These are phyloP conservation scores for Athalia rosae DNA, from an alignment of 2,888 invertebrate genomes.

Conservation along the genomic window DNA sequence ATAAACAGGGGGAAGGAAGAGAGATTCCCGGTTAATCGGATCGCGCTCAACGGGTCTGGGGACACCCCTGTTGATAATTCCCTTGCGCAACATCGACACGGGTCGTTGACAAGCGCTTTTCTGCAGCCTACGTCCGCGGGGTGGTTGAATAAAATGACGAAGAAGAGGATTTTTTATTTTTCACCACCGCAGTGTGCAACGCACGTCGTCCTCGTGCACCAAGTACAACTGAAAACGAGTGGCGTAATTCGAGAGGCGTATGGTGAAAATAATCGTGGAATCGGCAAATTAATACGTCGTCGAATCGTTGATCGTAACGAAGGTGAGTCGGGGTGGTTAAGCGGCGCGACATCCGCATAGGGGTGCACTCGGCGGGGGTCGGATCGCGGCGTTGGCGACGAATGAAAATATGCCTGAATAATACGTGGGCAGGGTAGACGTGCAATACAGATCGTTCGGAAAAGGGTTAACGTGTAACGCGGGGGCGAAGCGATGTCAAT, in stretches of 20 bases:
- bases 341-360: neutral
- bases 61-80: slow-evolving; percentile 42
- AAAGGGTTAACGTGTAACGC: neutral
- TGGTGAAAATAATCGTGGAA: too few relatives aligned
- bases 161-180: too few relatives aligned
- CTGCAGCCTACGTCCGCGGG: too few relatives aligned
- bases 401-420: slow-evolving; percentile 20
- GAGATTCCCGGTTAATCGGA: slow-evolving; percentile 23
- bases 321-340: neutral
- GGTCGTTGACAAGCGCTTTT: slow-evolving; percentile 26
- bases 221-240: too few relatives aligned
- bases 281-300: neutral
- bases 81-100: slow-evolving; percentile 29
- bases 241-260: too few relatives aligned
- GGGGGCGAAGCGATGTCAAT: slow-evolving; percentile 58
- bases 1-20: neutral
- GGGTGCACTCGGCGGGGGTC: slow-evolving; percentile 1
- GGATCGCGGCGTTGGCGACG: slow-evolving; percentile 5
- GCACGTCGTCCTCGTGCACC: too few relatives aligned
- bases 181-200: too few relatives aligned
- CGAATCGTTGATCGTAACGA: neutral
- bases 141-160: neutral
- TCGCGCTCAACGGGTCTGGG: slow-evolving; percentile 30
- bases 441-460: neutral
- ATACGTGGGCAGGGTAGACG: neutral